These are phyloP conservation scores for Odontomyia ornata DNA, from an alignment of 2,888 invertebrate genomes.

Conservation along the genomic window DNA sequence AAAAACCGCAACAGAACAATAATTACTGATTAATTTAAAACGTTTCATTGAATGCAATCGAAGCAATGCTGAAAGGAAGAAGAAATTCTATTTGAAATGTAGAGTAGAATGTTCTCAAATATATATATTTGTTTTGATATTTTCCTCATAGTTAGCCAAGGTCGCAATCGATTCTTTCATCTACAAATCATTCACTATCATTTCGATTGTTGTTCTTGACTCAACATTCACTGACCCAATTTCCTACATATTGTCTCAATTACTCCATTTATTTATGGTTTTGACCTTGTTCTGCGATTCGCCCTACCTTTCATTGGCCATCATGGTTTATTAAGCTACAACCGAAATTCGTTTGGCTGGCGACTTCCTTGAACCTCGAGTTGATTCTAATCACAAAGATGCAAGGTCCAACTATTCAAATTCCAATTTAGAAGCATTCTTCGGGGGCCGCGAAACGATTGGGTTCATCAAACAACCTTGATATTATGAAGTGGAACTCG, in stretches of 20 bases:
- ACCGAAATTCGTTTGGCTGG: not conserved
- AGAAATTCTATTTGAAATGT: too few species aligned
- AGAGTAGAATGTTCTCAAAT: too few species aligned
- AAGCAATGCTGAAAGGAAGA: too few species aligned
- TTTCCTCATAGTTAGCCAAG: too few species aligned
- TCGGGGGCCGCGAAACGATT: not conserved
- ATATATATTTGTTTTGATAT: too few species aligned
- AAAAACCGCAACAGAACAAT: too few species aligned
- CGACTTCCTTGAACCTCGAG: constrained; percentile 9
- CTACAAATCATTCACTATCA: too few species aligned
- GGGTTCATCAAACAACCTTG: constrained; percentile 33
- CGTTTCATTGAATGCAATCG: too few species aligned
- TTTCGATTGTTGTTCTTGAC: not conserved
- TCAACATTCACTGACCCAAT: not conserved
- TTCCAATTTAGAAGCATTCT: constrained; percentile 20
- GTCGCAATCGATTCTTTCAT: too few species aligned
- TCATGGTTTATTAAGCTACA: not conserved
- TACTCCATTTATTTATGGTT: not conserved
- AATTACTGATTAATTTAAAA: too few species aligned
- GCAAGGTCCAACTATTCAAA: constrained; percentile 13
- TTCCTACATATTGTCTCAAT: not conserved
- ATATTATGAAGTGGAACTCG: constrained; percentile 14
- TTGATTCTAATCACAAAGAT: not conserved
- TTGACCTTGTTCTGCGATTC: not conserved
- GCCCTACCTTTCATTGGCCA: not conserved